Percentiles rank a stretch among this genome's conserved stretches.
phyloP scores from a whole-genome alignment of 2,888 invertebrate genomes.

The Muschampia plurimacula region DNA sequence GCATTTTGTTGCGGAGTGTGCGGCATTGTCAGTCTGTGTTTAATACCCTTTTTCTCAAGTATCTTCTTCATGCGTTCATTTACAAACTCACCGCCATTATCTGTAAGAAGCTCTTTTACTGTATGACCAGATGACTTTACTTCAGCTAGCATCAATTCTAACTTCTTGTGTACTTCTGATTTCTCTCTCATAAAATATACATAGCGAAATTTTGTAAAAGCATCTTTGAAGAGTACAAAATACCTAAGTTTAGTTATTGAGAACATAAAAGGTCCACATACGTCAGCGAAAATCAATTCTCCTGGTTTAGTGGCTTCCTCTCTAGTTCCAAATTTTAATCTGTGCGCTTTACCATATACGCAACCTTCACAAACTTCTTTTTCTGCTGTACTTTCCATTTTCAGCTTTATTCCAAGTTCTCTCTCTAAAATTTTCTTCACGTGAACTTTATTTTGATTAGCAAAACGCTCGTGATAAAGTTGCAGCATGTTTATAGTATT shows the following conservation, averaged over 20 bases:
- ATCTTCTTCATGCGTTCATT: background rate
- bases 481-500: background rate
- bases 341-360: constrained; percentile 8
- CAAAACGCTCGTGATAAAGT: constrained; percentile 8
- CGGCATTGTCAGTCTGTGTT: constrained; percentile 9
- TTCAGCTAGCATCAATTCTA: constrained; percentile 2
- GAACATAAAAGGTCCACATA: constrained; percentile 38
- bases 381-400: background rate
- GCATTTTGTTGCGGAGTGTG: constrained; percentile 3
- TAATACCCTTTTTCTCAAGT: background rate
- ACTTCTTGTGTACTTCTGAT: constrained; percentile 6
- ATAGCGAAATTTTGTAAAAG: background rate
- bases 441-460: constrained; percentile 9
- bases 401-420: constrained; percentile 1
- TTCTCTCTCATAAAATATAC: constrained; percentile 10
- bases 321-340: constrained; percentile 1
- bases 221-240: constrained; percentile 12
- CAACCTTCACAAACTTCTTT: constrained; percentile 10
- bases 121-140: background rate
- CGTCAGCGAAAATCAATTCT: constrained; percentile 22
- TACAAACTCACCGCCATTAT: constrained; percentile 5
- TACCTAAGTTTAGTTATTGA: background rate
- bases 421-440: background rate
- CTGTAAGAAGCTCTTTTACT: constrained; percentile 7
- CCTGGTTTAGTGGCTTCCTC: background rate